phyloP scores from a whole-genome alignment of 2,888 invertebrate genomes.

The Cremastinae sp. region DNA sequence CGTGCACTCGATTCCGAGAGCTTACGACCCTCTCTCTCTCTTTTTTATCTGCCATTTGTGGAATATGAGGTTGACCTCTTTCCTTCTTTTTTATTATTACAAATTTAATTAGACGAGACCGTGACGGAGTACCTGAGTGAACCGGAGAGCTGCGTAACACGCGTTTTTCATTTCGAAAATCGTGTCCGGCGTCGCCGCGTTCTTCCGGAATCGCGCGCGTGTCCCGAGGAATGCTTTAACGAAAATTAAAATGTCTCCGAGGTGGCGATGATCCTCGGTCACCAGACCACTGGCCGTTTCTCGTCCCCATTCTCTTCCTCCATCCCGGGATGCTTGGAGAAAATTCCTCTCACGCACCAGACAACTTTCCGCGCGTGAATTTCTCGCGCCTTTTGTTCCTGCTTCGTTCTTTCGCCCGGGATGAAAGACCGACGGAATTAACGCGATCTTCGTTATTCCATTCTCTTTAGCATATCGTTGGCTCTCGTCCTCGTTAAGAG shows the following conservation, averaged over 20 bases:
- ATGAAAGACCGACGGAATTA: slow-evolving; percentile 38
- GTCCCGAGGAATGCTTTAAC: slow-evolving; percentile 60
- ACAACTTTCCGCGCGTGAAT: slow-evolving; percentile 40
- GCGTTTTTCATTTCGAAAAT: slow-evolving; percentile 45
- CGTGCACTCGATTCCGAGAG: too few species aligned
- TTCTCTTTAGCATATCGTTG: slow-evolving; percentile 19
- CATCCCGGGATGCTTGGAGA: slow-evolving; percentile 38
- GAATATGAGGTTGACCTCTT: slow-evolving; percentile 23
- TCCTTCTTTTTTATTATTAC: slow-evolving; percentile 49
- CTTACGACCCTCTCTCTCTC: too few species aligned
- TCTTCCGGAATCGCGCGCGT: slow-evolving; percentile 45
- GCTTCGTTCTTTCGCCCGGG: slow-evolving; percentile 6
- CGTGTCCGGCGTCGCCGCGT: slow-evolving; percentile 17
- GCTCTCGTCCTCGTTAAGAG: slow-evolving; percentile 44
- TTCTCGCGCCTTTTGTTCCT: background rate
- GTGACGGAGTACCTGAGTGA: slow-evolving; percentile 42
- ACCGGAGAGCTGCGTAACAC: slow-evolving; percentile 1
- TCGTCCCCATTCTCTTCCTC: background rate
- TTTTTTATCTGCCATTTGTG: too few species aligned
- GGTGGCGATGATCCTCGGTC: slow-evolving; percentile 36
- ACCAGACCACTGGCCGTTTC: slow-evolving; percentile 30
- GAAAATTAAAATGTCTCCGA: slow-evolving; percentile 64
- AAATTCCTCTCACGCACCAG: slow-evolving; percentile 50
- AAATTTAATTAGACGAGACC: slow-evolving; percentile 48
- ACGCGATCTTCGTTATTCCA: slow-evolving; percentile 19